These are phyloP conservation scores for Archilochus colubris DNA, from an alignment of 2,113 vertebrate genomes.

Conservation along the genomic window DNA sequence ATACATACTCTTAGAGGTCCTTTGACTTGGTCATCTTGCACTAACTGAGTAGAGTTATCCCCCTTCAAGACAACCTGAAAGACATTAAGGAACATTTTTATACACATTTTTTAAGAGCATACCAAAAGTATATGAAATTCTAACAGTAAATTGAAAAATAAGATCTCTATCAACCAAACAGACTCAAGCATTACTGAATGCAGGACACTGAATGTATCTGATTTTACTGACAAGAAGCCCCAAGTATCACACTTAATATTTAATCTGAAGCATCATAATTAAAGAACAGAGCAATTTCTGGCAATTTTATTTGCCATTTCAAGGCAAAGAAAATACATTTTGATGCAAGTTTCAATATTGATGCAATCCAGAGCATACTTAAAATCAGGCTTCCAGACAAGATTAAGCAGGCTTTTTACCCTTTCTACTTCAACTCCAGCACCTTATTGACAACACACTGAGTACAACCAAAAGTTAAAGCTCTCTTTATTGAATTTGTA, in stretches of 20 bases:
- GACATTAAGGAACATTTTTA: not conserved
- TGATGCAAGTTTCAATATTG: not conserved
- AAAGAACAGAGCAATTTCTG: not conserved
- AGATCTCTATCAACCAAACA: not conserved
- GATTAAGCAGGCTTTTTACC: not conserved
- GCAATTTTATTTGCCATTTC: not conserved
- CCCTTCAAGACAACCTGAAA: conserved; percentile 93
- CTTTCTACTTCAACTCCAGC: not conserved
- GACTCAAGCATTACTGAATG: not conserved
- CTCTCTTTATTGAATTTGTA: not conserved
- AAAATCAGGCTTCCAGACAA: not conserved
- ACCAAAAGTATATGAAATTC: not conserved
- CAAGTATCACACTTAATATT: not conserved
- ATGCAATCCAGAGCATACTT: not conserved
- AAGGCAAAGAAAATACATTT: not conserved
- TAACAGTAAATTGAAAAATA: not conserved
- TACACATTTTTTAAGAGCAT: not conserved
- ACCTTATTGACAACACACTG: not conserved
- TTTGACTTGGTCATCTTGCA: conserved; percentile 99
- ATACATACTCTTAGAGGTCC: conserved; percentile 91
- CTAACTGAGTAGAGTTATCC: conserved; percentile 92
- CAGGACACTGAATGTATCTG: not conserved
- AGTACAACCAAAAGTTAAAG: not conserved
- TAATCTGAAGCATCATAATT: not conserved
- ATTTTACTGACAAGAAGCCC: not conserved